Percentiles rank a stretch among this genome's conserved stretches.
These are phyloP conservation scores for Himantopus leucocephalus DNA, from an alignment of 2,113 vertebrate species.

Conservation along the genomic window DNA sequence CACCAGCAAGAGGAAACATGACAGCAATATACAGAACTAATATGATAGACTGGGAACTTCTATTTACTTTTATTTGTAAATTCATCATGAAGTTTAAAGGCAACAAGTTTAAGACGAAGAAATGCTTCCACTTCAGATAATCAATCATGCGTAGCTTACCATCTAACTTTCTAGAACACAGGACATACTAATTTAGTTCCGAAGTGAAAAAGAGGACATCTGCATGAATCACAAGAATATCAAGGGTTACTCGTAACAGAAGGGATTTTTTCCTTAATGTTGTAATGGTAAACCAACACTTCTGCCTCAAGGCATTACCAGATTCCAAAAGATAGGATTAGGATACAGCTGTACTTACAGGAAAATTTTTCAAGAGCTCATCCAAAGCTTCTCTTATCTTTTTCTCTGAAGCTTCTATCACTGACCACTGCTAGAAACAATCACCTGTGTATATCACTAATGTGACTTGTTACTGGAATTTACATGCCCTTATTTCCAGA, in stretches of 20 bases:
- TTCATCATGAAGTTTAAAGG: neutral
- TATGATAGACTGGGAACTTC: neutral
- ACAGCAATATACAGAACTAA: neutral
- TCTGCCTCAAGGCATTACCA: neutral
- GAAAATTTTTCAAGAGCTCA: neutral
- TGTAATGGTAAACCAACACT: neutral
- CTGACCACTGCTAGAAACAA: neutral
- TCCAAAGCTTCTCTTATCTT: neutral
- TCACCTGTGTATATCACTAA: neutral
- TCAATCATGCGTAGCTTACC: neutral
- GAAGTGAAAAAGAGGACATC: neutral
- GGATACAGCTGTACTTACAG: neutral
- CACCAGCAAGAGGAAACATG: neutral
- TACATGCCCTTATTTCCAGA: neutral
- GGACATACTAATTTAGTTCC: neutral
- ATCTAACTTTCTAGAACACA: neutral
- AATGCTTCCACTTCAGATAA: neutral
- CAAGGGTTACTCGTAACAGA: neutral
- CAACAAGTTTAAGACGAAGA: neutral
- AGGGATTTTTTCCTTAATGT: neutral
- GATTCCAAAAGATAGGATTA: neutral
- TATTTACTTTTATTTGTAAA: neutral
- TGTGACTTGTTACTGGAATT: neutral
- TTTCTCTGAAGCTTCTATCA: neutral
- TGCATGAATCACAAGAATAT: neutral